Evolutionary conservation across 1,140 invertebrate genomes (phyloP).

Genomic region (Zaprionus gabonicus): DNA sequence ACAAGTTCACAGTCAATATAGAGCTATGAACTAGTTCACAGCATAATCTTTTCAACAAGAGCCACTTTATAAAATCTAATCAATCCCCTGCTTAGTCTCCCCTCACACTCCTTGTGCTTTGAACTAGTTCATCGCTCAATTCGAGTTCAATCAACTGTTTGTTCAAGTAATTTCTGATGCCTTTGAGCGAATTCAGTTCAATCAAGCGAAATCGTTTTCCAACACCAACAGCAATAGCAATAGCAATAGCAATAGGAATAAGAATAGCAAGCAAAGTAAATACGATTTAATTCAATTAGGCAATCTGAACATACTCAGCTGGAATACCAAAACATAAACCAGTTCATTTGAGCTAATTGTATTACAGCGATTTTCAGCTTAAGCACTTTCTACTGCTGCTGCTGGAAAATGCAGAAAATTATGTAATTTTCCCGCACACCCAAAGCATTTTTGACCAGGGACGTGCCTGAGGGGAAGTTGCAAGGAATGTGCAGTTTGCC

Average conservation of each 20-base stretch:
- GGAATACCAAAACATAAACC: neutral
- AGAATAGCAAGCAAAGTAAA: neutral
- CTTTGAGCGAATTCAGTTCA: neutral
- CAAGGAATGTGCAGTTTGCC: slow-evolving; percentile 14
- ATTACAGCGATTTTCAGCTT: slow-evolving; percentile 26
- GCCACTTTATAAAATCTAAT: too few relatives aligned
- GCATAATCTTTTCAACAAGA: too few relatives aligned
- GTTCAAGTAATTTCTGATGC: neutral
- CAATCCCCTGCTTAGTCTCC: neutral
- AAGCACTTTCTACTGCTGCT: slow-evolving; percentile 5
- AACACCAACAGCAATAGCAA: neutral
- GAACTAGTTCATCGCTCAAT: neutral
- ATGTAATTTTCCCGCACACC: slow-evolving; percentile 11
- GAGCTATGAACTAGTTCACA: too few relatives aligned
- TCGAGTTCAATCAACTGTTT: neutral
- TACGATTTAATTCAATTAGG: neutral
- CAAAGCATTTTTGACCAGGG: neutral
- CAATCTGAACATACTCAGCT: slow-evolving; percentile 1
- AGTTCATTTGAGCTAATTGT: slow-evolving; percentile 35
- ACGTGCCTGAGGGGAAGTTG: neutral
- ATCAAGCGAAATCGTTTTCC: neutral
- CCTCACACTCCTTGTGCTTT: neutral
- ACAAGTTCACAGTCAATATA: too few relatives aligned
- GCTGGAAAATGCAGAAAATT: slow-evolving; percentile 18
- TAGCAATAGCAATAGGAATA: neutral